Evolutionary conservation across 2,797 vertebrate genomes (phyloP).

Genomic region (Prionace glauca): DNA sequence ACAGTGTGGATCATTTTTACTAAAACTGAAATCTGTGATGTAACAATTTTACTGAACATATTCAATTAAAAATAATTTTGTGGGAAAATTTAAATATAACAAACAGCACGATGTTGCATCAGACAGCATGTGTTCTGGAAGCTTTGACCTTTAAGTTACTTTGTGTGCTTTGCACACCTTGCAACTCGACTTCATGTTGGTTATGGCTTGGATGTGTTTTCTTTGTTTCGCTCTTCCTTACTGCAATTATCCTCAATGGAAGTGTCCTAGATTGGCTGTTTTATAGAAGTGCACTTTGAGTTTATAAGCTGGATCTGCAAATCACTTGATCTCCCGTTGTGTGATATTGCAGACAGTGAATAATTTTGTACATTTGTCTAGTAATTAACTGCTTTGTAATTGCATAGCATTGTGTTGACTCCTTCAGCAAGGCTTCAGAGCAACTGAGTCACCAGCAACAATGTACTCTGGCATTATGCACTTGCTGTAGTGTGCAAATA

Average conservation of each 20-base stretch:
- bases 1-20: neutral
- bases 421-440: neutral
- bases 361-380: neutral
- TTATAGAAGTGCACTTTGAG: neutral
- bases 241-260: neutral
- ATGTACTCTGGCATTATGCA: neutral
- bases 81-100: neutral
- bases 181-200: neutral
- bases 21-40: neutral
- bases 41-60: neutral
- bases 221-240: neutral
- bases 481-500: neutral
- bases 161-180: neutral
- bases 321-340: neutral
- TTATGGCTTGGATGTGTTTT: neutral
- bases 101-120: neutral
- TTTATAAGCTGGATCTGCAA: constrained; percentile 13
- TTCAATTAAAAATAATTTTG: neutral
- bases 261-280: neutral
- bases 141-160: neutral
- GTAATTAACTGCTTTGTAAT: constrained; percentile 21
- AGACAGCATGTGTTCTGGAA: neutral
- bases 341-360: constrained; percentile 12
- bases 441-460: neutral
- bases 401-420: too few species aligned